A percentile compares a stretch with the other conserved stretches of the same genome.
Evolutionary conservation across 2,113 vertebrate species (phyloP).

Genomic region (Dipodomys ordii): DNA sequence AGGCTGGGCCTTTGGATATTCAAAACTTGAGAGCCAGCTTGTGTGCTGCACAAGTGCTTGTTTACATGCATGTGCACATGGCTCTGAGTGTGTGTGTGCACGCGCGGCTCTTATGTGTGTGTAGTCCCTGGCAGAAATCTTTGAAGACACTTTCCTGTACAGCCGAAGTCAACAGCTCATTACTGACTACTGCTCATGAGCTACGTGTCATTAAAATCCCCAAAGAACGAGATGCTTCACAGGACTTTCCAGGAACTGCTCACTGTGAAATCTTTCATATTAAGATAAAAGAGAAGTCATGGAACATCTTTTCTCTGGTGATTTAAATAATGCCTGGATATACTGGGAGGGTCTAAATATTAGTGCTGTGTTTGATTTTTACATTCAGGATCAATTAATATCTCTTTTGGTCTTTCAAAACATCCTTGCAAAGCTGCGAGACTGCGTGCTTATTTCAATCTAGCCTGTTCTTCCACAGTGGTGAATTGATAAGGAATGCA

Average conservation of each 20-base stretch:
- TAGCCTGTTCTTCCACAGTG: neutral
- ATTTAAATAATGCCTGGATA: conserved; percentile 62
- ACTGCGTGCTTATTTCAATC: neutral
- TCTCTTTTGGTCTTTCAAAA: conserved; percentile 45
- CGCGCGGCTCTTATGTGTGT: fast-evolving
- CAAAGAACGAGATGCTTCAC: neutral
- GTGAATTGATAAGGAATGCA: neutral
- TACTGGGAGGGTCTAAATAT: conserved; percentile 41
- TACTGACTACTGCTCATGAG: neutral
- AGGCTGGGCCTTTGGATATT: neutral
- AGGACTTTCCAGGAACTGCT: neutral
- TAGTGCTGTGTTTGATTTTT: conserved; percentile 54
- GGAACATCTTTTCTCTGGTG: conserved; percentile 52
- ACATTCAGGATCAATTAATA: conserved; percentile 45
- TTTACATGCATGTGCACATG: fast-evolving
- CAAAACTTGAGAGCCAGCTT: neutral
- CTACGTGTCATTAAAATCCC: neutral
- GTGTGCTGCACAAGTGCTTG: neutral
- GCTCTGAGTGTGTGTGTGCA: too few relatives aligned
- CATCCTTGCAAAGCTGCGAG: neutral
- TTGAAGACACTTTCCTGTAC: fast-evolving
- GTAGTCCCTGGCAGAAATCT: fast-evolving
- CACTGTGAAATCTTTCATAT: neutral
- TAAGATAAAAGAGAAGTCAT: neutral
- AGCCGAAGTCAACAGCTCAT: neutral